Evolutionary conservation across 2,113 vertebrate genomes (phyloP), one percentile per base, ranked within the genome.

Genomic region (Cochlearius cochlearius): DNA sequence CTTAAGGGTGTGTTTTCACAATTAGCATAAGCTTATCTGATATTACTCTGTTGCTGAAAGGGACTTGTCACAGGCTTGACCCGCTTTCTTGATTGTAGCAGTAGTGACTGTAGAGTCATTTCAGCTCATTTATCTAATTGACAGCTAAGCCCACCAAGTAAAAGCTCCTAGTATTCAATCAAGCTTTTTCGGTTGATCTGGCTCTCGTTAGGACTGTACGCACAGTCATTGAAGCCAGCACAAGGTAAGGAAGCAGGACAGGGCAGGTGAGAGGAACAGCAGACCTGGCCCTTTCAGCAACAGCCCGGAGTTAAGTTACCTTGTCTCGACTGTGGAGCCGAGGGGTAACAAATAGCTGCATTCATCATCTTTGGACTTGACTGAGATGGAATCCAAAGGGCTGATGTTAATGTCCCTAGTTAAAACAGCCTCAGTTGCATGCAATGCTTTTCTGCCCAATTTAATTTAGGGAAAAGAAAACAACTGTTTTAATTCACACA

Each of bases 11-110:
- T 53, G 45, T 82, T 96, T 92, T 69, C 66, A 56, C 87, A 68
- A 26, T 50, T 45, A 25, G n/a, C 2, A 1, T 53, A 63, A 56
- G 66, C 71, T 91, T 91, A 79, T 58, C 81, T 66, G 49, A 1
- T 63, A 36, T 72, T 79, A 41, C 22, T 47, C 26, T 53, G 38
- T 13, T 60, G 60, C 77, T 87, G 93, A 82, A 91, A 91, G 84
- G 76, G 74, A 62, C 90, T 73, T 36, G 58, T 82, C 81, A 43
- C 73, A 69, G 45, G 80, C 92, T 60, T 96, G 92, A 96, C 87
- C 93, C 32, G n/a, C 71, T 92, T 93, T 90, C 85, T 69, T 64
- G 74, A 88, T 53, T 53, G 66, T 77, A 60, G 25, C 49, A 29
- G 39, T 14, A 43, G 52, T 36, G 72, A 67, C 86, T 77, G 52